Evolutionary conservation across 2,888 invertebrate genomes (phyloP), one percentile per base, ranked within the genome.

Genomic region (Metacarcinus magister): DNA sequence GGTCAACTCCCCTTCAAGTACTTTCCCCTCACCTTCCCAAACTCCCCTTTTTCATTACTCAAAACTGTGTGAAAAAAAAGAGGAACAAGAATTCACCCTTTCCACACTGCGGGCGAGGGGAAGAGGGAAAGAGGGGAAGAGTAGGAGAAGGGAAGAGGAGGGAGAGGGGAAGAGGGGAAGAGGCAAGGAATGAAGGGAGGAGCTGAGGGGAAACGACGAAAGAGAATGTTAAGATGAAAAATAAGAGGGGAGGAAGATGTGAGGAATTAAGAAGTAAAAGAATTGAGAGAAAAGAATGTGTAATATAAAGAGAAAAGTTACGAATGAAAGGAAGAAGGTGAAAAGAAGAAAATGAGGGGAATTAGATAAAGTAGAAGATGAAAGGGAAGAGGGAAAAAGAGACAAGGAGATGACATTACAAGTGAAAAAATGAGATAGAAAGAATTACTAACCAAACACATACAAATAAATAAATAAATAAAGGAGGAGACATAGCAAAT

Each of bases 171-270:
- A 67, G 67, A 23, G 23, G n/a, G 67, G 67, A 67, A 67, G 67
- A 67, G n/a, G 5, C 67, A 23, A 67, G 23, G 67, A 13, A 54
- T 8, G 13, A 13, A 54, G n/a, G n/a, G 10, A n/a, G n/a, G n/a
- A 60, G 60, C 5, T 16, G 23, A 60, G 67, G 67, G n/a, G 67
- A 67, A n/a, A 67, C 23, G 5, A 67, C 19, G 67, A 7, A n/a
- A 67, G n/a, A n/a, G 67, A 67, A 67, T n/a, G 67, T 67, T 67
- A 67, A 67, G 67, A 67, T 67, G 23, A n/a, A 67, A n/a, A 67
- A 67, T 67, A 67, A 67, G 67, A 67, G 23, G n/a, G 54, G 54
- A 54, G 54, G 54, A 54, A 54, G 54, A 54, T 54, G 54, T 54
- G 54, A 54, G 54, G 54, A 54, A 67, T 5, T 67, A 19, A 67